Evolutionary conservation across 2,888 invertebrate species (phyloP).

Genomic region (Dorcus parallelipipedus): DNA sequence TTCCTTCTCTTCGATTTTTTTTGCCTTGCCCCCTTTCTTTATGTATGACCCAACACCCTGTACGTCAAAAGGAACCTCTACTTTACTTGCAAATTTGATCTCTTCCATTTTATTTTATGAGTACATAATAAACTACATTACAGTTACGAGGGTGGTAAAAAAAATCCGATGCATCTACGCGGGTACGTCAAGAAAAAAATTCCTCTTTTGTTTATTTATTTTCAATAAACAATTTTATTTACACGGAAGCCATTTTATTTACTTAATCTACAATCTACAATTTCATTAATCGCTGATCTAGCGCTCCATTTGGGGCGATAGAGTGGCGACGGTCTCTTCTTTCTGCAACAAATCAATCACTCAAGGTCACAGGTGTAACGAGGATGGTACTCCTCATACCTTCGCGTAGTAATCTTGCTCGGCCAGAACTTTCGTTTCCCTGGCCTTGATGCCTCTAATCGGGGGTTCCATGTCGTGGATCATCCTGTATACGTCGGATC

Average conservation of each 20-base stretch:
- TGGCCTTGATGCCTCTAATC: constrained; percentile 62
- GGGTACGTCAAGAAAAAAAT: no score
- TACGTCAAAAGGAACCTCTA: no score
- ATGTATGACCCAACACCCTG: no score
- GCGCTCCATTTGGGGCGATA: constrained; percentile 11
- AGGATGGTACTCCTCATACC: not conserved
- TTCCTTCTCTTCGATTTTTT: no score
- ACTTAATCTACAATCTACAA: not conserved
- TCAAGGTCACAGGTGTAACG: not conserved
- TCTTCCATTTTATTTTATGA: no score
- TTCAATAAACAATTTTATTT: not conserved
- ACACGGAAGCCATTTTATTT: not conserved
- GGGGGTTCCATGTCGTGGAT: constrained; percentile 72
- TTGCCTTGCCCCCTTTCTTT: no score
- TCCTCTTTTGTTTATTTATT: not conserved
- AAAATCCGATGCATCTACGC: no score
- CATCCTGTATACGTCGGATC: constrained; percentile 77
- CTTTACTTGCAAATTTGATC: no score
- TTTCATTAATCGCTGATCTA: not conserved
- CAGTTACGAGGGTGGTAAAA: no score
- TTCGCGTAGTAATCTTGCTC: constrained; percentile 57
- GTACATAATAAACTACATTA: no score
- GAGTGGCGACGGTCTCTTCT: not conserved
- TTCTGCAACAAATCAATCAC: constrained; percentile 7
- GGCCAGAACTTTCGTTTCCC: constrained; percentile 61